Evolutionary conservation across 2,888 invertebrate genomes (phyloP), one percentile per base, ranked within the genome.

Genomic region (Agrotis segetum): DNA sequence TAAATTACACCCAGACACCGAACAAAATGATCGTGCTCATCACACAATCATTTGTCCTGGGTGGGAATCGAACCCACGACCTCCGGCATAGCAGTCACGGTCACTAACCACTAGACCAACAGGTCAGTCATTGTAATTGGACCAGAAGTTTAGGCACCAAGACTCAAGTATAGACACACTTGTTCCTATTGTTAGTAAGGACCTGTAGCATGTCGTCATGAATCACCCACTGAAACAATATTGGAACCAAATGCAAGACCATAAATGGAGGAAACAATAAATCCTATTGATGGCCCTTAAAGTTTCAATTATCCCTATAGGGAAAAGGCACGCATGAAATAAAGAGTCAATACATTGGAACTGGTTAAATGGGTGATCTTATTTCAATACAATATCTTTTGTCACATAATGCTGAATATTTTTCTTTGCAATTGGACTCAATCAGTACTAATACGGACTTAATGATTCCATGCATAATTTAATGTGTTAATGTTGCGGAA

Each of bases 361-460:
- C 58, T 24, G 29, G 21, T 55, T 55, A 46, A 40, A 52, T 53
- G 40, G 49, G 29, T 65, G 53, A 60, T 34, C n/a, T 2, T 44
- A 81, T 79, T 81, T 65, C 19, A 77, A 79, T 81, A 79, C 81
- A 77, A 79, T 77, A 52, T 77, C 64, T 19, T 67, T 65, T 67
- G 62, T 68, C 53, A 65, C 34, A 64, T 19, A 19, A 40, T 52
- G 40, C 46, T 59, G 62, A 62, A 40, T 29, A 50, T 62, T 69
- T 11, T 44, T 24, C 16, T 24, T 50, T 62, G 56, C 49, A 60
- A 7, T 55, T 44, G 34, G n/a, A n/a, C 6, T 34, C n/a, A 47
- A 44, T 34, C 4, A 29, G 11, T 64, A 24, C 5, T n/a, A 13
- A 13, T 64, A 24, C 3, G 21, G 16, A 34, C 24, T 19, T 17